phyloP scores from a whole-genome alignment of 1,140 invertebrate genomes.

The Trachymyrmex septentrionalis region DNA sequence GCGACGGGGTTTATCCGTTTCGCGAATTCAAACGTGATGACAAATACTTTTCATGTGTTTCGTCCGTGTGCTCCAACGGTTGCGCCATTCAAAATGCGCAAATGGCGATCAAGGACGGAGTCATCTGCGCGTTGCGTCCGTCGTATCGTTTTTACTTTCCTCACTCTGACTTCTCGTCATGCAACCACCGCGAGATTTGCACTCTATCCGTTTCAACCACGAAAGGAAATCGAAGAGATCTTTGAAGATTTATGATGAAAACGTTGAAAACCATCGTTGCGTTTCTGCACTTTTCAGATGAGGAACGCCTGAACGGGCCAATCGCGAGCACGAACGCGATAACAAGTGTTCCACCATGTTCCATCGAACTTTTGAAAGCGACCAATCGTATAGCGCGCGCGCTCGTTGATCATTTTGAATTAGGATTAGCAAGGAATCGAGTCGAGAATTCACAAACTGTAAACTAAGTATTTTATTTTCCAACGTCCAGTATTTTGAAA shows the following conservation, averaged over 20 bases:
- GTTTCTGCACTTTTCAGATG: not conserved
- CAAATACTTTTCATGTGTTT: not conserved
- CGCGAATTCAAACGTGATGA: conserved; percentile 36
- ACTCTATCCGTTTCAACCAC: not conserved
- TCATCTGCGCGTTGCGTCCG: not conserved
- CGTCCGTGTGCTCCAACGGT: conserved; percentile 7
- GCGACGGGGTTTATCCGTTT: not conserved
- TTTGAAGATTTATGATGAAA: not conserved
- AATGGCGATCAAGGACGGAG: conserved; percentile 3
- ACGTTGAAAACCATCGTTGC: not conserved
- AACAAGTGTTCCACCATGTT: not conserved
- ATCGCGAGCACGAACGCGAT: not conserved
- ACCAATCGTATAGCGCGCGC: conserved; percentile 30
- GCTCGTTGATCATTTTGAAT: too few relatives aligned
- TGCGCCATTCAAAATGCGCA: not conserved
- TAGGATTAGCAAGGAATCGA: not conserved
- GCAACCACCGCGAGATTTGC: not conserved
- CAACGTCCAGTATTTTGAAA: not conserved
- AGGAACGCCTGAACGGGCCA: not conserved
- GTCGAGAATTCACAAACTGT: not conserved
- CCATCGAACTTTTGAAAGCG: not conserved
- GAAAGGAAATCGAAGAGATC: not conserved
- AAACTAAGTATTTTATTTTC: conserved; percentile 5
- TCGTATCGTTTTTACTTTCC: not conserved
- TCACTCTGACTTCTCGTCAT: not conserved